A percentile compares a stretch with the other conserved stretches of the same genome.
phyloP scores from a whole-genome alignment of 2,113 vertebrate species.

The Malurus melanocephalus region DNA sequence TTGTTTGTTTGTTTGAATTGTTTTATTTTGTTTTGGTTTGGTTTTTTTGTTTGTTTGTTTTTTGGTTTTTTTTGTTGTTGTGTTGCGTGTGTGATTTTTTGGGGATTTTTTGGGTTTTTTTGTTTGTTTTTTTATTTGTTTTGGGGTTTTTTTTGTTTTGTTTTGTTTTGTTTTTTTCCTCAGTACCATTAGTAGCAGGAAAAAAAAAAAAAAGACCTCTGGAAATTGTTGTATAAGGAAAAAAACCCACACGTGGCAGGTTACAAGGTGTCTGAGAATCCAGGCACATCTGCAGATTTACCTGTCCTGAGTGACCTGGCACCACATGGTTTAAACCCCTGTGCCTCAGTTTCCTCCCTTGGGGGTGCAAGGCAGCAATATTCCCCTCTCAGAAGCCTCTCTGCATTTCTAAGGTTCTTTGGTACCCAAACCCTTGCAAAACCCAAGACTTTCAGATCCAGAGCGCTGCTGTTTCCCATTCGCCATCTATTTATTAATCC shows the following conservation, averaged over 20 bases:
- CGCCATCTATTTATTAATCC: neutral
- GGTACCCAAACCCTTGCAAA: neutral
- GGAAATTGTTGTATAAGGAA: neutral
- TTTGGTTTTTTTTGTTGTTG: no score
- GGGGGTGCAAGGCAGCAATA: neutral
- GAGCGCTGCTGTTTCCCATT: neutral
- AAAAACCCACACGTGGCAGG: accelerated
- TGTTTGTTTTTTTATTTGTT: no score
- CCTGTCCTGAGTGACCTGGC: no score
- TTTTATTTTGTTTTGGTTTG: no score
- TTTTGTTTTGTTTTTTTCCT: no score
- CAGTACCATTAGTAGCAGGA: no score
- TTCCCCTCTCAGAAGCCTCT: neutral
- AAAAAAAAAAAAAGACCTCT: no score
- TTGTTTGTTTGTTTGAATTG: no score
- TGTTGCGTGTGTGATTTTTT: no score
- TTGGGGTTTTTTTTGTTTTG: no score
- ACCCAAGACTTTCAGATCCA: neutral
- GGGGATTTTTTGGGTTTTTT: no score
- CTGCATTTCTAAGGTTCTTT: neutral
- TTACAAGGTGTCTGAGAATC: neutral
- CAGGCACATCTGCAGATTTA: neutral
- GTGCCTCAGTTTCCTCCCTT: neutral
- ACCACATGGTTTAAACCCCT: accelerated
- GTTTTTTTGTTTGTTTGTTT: no score